Evolutionary conservation across 2,888 invertebrate genomes (phyloP), one percentile per base, ranked within the genome.

Genomic region (Amphipyra berbera): DNA sequence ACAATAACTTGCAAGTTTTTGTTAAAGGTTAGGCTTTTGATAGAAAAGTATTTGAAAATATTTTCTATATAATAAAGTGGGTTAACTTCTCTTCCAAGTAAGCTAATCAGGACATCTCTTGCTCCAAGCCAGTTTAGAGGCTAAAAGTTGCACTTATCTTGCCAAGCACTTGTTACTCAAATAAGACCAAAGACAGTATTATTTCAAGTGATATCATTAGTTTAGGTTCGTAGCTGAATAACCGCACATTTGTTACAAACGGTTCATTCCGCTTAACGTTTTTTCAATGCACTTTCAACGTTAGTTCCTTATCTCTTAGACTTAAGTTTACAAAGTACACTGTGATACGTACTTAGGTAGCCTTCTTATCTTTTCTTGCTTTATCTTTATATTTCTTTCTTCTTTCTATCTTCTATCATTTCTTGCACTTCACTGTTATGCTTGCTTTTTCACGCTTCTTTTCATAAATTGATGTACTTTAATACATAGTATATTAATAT

Each of bases 221-320:
- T 53, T 80, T 82, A 82, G 70, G 61, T 60, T 63, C 61, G 74
- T 68, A 82, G 90, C 90, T 78, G 93, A 88, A 92, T 93, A 89
- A 88, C 94, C 93, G 95, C 92, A 94, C 93, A 95, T 95, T 94
- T 95, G 95, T 94, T 95, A 84, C 73, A 92, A 87, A 89, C 94
- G 94, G 94, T 90, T 84, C 84, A 92, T 91, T 93, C 90, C 87
- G 90, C 90, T 77, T 57, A 74, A 71, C 68, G 63, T 69, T 76
- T 74, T 59, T 72, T 56, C 72, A 54, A 78, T 82, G 88, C 90
- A 90, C 88, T 83, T 73, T 40, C 65, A 64, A 80, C 54, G 77
- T 84, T 85, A 88, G 89, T 91, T 90, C 88, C 88, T 90, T 81
- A 21, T 52, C 68, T 56, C 40, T 59, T 76, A 86, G 73, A 67